phyloP scores from a whole-genome alignment of 2,888 invertebrate species.

The Balanococcus diminutus region DNA sequence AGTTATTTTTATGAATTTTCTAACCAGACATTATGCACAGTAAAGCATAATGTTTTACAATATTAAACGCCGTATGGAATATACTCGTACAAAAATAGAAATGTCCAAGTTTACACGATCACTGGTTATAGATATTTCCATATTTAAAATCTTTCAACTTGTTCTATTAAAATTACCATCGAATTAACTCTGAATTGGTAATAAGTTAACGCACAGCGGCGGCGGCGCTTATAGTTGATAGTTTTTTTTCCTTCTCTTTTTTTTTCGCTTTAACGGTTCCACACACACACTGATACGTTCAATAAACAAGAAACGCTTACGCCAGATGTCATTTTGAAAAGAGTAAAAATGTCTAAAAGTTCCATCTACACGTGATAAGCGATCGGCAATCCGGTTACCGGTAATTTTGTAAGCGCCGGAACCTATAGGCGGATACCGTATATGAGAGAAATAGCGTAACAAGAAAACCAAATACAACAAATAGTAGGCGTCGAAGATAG shows the following conservation, averaged over 20 bases:
- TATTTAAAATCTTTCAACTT: conserved; percentile 40
- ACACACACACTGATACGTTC: not conserved
- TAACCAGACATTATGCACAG: conserved; percentile 14
- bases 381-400: conserved; percentile 29
- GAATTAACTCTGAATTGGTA: conserved; percentile 31
- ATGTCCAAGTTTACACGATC: conserved; percentile 27
- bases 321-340: conserved; percentile 41
- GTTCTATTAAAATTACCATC: conserved; percentile 39
- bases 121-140: conserved; percentile 4
- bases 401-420: conserved; percentile 43
- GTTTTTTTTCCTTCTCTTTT: not conserved
- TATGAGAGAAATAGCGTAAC: conserved; percentile 14
- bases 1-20: conserved; percentile 31
- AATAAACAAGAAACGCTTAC: conserved; percentile 35
- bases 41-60: not conserved
- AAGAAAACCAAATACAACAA: conserved; percentile 29
- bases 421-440: conserved; percentile 42
- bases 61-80: conserved; percentile 20
- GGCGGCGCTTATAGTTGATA: conserved; percentile 11
- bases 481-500: conserved; percentile 48
- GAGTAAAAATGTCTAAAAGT: conserved; percentile 41
- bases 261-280: conserved; percentile 27
- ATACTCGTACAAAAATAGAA: conserved; percentile 20
- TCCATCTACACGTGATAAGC: conserved; percentile 22
- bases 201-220: conserved; percentile 18